Percentiles rank a stretch among this genome's conserved stretches.
Evolutionary conservation across 2,888 invertebrate genomes (phyloP).

Genomic region (Hydropsyche betteni): DNA sequence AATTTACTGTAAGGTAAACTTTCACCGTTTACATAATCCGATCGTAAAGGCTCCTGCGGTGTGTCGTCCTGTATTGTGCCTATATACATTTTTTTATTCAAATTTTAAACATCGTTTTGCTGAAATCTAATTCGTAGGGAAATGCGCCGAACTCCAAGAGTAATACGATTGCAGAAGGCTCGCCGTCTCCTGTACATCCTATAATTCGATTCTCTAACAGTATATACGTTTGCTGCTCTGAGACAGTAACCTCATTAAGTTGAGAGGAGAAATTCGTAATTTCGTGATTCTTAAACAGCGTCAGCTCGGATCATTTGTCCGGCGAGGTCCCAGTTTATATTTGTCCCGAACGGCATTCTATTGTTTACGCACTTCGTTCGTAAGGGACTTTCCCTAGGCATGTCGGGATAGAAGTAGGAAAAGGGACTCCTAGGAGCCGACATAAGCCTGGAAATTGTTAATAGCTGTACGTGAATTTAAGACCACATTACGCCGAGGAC

Average conservation of each 20-base stretch:
- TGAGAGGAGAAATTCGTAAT: background rate
- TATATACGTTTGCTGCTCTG: background rate
- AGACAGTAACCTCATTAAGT: background rate
- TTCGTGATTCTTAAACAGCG: constrained; percentile 8
- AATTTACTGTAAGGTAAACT: constrained; percentile 29
- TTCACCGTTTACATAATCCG: constrained; percentile 26
- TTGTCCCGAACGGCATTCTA: constrained; percentile 4
- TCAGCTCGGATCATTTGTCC: constrained; percentile 29
- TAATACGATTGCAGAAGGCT: too few species aligned
- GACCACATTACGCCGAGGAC: constrained; percentile 6
- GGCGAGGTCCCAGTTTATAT: background rate
- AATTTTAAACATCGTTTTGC: constrained; percentile 12
- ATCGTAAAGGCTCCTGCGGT: background rate
- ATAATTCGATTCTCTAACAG: constrained; percentile 12
- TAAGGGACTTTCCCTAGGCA: too few species aligned
- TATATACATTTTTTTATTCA: background rate
- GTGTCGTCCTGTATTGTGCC: background rate
- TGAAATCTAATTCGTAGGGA: background rate
- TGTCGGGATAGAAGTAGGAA: too few species aligned
- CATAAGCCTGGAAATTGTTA: constrained; percentile 21
- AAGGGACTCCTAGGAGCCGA: too few species aligned
- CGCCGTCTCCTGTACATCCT: too few species aligned
- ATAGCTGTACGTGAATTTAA: constrained; percentile 16
- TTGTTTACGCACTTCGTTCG: background rate
- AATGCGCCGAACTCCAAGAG: too few species aligned